Base-by-base conservation (phyloP, 2,797 vertebrate genomes). In the Argya squamiceps region DNA sequence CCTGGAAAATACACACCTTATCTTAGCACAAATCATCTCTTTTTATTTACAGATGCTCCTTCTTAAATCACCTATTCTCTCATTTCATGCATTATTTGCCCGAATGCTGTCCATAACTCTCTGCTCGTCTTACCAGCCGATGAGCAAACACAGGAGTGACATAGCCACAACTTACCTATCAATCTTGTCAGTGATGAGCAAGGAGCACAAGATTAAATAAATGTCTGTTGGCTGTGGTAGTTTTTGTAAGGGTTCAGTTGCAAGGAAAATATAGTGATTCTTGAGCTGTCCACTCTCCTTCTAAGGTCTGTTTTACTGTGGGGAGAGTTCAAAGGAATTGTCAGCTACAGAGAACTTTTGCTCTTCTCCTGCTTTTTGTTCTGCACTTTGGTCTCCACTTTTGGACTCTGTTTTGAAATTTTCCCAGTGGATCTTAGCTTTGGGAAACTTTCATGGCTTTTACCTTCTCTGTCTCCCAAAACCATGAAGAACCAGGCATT, bases 151-250 rank as follows among this genome's bases (percentile, higher is more conserved):
- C 32, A 91, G 69, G 32, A 77, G 23, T n/a, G 59, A 62, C 70
- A 73, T 17, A 74, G 5, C 27, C 22, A 34, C 55, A 37, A 32
- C 3, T 53, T 81, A 36, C 34, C 74, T 53, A 58, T 27, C 32
- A 84, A 10, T 41, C 29, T n/a, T 62, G 30, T 39, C 63, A 73
- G n/a, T 56, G 84, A 82, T 29, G 23, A 82, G 10, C 11, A 75
- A 68, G 34, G 41, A 69, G 16, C 37, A 80, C 15, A 47, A 50
- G 47, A 88, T 80, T 83, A 91, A 84, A 92, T 23, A 22, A 75
- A 71, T 12, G 15, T 6, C 22, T 76, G 6, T 53, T 76, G 43
- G 6, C 37, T 68, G 12, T 37, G 34, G 34, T 27, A 82, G 39
- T n/a, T 71, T 37, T 71, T 65, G 27, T 46, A 55, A 73, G 4